Percentiles rank a stretch among this genome's conserved stretches.
Evolutionary conservation across 2,888 invertebrate species (phyloP).

Genomic region (Melipona beecheii): DNA sequence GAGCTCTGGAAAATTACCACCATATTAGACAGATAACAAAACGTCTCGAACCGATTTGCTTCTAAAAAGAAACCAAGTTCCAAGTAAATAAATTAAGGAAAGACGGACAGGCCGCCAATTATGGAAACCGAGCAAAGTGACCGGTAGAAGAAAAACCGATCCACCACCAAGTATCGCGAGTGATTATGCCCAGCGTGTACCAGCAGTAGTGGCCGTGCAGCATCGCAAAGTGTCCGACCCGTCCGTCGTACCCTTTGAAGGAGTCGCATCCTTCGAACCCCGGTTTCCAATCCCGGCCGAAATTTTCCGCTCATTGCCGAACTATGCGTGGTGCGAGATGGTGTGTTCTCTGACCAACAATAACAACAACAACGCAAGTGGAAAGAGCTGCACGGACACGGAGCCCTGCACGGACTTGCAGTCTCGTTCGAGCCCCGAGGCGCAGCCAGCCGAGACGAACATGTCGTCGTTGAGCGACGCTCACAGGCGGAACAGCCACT

Average conservation of each 20-base stretch:
- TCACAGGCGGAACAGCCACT: slow-evolving; percentile 75
- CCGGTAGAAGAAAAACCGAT: neutral
- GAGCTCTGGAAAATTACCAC: neutral
- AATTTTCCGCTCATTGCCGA: slow-evolving; percentile 69
- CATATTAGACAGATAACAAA: neutral
- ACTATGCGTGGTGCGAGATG: slow-evolving; percentile 83
- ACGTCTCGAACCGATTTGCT: neutral
- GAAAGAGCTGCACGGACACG: slow-evolving; percentile 51
- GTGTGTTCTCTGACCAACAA: slow-evolving; percentile 83
- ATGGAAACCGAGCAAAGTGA: slow-evolving; percentile 22
- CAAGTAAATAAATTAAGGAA: too few relatives aligned
- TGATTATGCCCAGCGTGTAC: slow-evolving; percentile 13
- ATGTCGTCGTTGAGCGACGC: slow-evolving; percentile 82
- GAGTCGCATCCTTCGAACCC: neutral
- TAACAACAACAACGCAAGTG: slow-evolving; percentile 57
- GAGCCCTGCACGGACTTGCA: slow-evolving; percentile 72
- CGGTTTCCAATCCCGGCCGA: slow-evolving; percentile 33
- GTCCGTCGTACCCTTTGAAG: too few relatives aligned
- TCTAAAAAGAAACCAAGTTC: neutral
- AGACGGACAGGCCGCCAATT: neutral
- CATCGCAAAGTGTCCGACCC: neutral
- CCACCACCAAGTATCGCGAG: neutral
- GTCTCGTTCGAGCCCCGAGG: slow-evolving; percentile 71
- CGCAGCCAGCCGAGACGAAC: slow-evolving; percentile 65
- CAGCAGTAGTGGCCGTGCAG: slow-evolving; percentile 36